These are phyloP conservation scores for Aix galericulata DNA, from an alignment of 2,113 vertebrate species.

Conservation along the genomic window DNA sequence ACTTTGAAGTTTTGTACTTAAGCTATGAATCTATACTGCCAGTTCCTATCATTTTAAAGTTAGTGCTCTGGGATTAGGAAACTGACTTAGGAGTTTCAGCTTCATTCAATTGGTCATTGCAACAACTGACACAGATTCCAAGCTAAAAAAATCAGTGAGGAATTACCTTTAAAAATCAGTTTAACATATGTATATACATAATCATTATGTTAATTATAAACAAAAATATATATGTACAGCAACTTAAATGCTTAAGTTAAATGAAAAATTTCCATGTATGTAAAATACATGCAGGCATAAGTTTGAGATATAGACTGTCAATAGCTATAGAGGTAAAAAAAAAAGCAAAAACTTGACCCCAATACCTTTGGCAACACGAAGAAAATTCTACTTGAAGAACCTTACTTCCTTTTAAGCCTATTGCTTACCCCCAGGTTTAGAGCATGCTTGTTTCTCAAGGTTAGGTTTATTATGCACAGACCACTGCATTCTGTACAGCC, in stretches of 20 bases:
- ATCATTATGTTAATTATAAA: rapidly evolving
- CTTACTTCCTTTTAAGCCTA: not conserved
- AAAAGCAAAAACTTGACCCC: not conserved
- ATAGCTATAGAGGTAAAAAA: not conserved
- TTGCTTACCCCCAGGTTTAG: not conserved
- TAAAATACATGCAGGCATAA: too few relatives aligned
- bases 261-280: not conserved
- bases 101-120: not conserved
- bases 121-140: not conserved
- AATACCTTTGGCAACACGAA: not conserved
- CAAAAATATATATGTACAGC: too few relatives aligned
- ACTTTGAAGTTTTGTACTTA: rapidly evolving
- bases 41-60: not conserved
- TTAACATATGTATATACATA: not conserved
- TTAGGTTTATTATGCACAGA: not conserved
- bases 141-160: not conserved
- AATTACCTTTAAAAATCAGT: not conserved
- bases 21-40: not conserved
- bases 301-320: not conserved
- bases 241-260: too few relatives aligned
- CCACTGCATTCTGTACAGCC: not conserved
- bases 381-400: not conserved
- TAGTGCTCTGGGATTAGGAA: not conserved
- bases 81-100: not conserved
- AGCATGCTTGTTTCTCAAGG: not conserved